Conservation (phyloP, 1,140 invertebrate species). For the Drosophila tani region DNA sequence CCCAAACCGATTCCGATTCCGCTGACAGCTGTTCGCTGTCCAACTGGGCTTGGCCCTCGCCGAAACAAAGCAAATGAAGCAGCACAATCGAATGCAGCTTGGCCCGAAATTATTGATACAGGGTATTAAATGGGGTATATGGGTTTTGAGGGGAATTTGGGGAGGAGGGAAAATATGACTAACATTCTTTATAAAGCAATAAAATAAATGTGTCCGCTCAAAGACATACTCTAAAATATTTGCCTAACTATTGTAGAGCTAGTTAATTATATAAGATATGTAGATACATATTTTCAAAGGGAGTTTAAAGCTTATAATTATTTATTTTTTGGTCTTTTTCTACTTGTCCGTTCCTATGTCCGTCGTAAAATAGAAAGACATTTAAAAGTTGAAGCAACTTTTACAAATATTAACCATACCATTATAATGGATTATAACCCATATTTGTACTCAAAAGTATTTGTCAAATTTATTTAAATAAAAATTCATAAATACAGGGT, state of each 20-base stretch:
- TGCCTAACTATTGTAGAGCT: too few species aligned
- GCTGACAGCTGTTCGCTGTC: constrained; percentile 65
- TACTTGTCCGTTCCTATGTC: too few species aligned
- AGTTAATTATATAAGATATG: too few species aligned
- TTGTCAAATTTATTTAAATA: background rate
- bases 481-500: background rate
- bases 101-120: constrained; percentile 30
- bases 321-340: too few species aligned
- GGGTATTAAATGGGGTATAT: background rate
- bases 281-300: too few species aligned
- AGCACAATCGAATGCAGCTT: constrained; percentile 37
- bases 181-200: too few species aligned
- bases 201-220: too few species aligned
- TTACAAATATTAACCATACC: background rate
- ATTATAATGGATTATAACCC: background rate
- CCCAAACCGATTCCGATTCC: constrained; percentile 13
- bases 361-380: background rate
- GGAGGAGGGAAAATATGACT: too few species aligned
- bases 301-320: too few species aligned
- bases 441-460: too few species aligned
- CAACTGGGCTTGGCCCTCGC: constrained; percentile 64
- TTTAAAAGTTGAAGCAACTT: background rate
- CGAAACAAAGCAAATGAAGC: constrained; percentile 43
- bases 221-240: too few species aligned
- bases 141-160: too few species aligned